Evolutionary conservation across 2,113 vertebrate species (phyloP).

Genomic region (Antennarius striatus): DNA sequence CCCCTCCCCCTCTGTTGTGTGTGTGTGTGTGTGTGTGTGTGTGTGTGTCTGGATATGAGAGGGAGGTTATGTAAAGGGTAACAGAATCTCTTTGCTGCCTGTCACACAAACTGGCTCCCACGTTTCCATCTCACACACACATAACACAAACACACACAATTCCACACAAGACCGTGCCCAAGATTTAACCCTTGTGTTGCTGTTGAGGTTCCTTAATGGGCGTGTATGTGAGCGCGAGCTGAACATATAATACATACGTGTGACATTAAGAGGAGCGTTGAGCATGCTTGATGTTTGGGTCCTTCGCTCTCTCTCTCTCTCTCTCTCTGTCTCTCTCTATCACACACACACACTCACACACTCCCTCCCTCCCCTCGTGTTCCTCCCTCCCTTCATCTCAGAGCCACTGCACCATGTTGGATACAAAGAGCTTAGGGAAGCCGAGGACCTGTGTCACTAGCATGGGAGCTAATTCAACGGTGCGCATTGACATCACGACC

Average conservation of each 20-base stretch:
- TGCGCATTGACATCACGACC: slow-evolving; percentile 54
- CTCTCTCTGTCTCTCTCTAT: slow-evolving; percentile 10
- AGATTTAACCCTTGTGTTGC: slow-evolving; percentile 41
- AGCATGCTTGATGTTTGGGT: slow-evolving; percentile 33
- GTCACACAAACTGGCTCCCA: slow-evolving; percentile 54
- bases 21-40: slow-evolving; percentile 30
- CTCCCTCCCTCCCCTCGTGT: slow-evolving; percentile 25
- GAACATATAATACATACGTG: slow-evolving; percentile 22
- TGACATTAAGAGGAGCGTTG: slow-evolving; percentile 65
- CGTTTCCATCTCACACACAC: slow-evolving; percentile 6
- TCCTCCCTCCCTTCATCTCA: slow-evolving; percentile 43
- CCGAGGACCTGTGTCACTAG: slow-evolving; percentile 67
- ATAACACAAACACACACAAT: not conserved
- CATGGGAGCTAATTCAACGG: slow-evolving; percentile 63
- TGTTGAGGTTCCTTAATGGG: slow-evolving; percentile 11
- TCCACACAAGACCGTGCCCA: slow-evolving; percentile 16
- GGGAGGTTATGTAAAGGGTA: slow-evolving; percentile 81
- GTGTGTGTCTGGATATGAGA: slow-evolving; percentile 53
- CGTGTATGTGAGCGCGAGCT: slow-evolving; percentile 2
- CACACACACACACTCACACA: not conserved
- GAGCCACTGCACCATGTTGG: slow-evolving; percentile 77
- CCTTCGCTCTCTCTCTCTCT: slow-evolving; percentile 30
- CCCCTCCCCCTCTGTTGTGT: slow-evolving; percentile 71
- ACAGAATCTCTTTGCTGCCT: slow-evolving; percentile 66
- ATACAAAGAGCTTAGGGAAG: slow-evolving; percentile 74